Percentiles rank a stretch among this genome's conserved stretches.
Evolutionary conservation across 2,797 vertebrate species (phyloP).

Genomic region (Kryptopterus vitreolus): DNA sequence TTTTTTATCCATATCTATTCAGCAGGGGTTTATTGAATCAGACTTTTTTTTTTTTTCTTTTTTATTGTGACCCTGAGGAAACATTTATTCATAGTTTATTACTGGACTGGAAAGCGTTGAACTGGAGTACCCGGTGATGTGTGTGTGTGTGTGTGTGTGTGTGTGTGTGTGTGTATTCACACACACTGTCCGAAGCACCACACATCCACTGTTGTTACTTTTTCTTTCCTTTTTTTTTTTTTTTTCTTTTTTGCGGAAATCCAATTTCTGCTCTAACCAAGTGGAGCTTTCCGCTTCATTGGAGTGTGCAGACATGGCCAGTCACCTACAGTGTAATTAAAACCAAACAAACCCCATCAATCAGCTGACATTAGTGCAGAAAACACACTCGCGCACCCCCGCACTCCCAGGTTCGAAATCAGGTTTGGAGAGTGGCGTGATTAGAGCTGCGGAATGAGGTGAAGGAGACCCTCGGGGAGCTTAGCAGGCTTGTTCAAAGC

Average conservation of each 20-base stretch:
- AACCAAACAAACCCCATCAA: conserved; percentile 82
- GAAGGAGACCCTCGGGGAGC: conserved; percentile 65
- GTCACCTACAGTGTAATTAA: conserved; percentile 83
- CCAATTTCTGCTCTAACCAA: conserved; percentile 78
- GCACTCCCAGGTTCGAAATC: conserved; percentile 72
- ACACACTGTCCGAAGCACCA: conserved; percentile 53
- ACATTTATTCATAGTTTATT: not conserved
- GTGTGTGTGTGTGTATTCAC: not conserved
- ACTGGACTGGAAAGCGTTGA: not conserved
- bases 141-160: not conserved
- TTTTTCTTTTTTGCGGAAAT: conserved; percentile 67
- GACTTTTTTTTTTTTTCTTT: too few species aligned
- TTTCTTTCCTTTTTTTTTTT: conserved; percentile 60
- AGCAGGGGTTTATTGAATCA: not conserved
- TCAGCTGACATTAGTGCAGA: conserved; percentile 70
- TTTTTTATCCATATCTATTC: not conserved
- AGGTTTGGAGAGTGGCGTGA: conserved; percentile 74
- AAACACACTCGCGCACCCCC: conserved; percentile 41
- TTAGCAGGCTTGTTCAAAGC: conserved; percentile 27
- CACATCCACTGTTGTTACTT: conserved; percentile 64
- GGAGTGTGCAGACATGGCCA: conserved; percentile 70
- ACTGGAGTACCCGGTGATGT: not conserved
- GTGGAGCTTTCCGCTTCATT: conserved; percentile 78
- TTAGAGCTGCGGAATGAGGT: conserved; percentile 74
- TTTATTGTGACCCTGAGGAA: conserved; percentile 8